phyloP scores from a whole-genome alignment of 2,797 vertebrate species.

The Rhynchotus rufescens region DNA sequence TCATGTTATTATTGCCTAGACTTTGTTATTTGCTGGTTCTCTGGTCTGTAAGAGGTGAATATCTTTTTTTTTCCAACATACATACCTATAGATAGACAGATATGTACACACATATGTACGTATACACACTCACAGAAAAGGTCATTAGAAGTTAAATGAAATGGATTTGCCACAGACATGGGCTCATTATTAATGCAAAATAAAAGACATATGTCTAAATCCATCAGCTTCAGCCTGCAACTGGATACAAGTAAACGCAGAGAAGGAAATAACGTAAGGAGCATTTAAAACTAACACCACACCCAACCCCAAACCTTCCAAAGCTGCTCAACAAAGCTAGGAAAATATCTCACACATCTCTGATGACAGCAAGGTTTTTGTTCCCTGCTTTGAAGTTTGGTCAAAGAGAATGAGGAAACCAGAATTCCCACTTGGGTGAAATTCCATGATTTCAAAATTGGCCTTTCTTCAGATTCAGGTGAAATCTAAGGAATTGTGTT shows the following conservation, averaged over 20 bases:
- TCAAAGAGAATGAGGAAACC: not conserved
- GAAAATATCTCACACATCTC: not conserved
- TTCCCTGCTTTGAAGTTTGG: not conserved
- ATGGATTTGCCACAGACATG: not conserved
- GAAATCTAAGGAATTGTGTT: not conserved
- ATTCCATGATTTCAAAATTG: not conserved
- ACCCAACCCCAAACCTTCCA: not conserved
- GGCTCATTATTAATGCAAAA: not conserved
- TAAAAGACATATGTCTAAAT: constrained; percentile 3
- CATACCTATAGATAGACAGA: no score
- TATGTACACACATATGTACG: no score
- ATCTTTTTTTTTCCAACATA: not conserved
- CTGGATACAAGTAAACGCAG: not conserved
- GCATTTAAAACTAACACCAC: not conserved
- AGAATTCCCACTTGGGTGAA: not conserved
- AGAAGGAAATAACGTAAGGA: not conserved
- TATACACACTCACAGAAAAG: not conserved
- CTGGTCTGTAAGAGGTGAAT: not conserved
- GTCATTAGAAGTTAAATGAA: not conserved
- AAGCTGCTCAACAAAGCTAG: not conserved
- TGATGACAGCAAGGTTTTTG: not conserved
- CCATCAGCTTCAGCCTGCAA: not conserved
- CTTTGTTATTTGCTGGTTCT: not conserved
- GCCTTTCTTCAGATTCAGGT: not conserved
- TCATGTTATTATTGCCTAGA: not conserved